Percentiles rank a stretch among this genome's conserved stretches.
Conservation (phyloP, 2,113 vertebrate genomes). For the Cephalopterus ornatus region DNA sequence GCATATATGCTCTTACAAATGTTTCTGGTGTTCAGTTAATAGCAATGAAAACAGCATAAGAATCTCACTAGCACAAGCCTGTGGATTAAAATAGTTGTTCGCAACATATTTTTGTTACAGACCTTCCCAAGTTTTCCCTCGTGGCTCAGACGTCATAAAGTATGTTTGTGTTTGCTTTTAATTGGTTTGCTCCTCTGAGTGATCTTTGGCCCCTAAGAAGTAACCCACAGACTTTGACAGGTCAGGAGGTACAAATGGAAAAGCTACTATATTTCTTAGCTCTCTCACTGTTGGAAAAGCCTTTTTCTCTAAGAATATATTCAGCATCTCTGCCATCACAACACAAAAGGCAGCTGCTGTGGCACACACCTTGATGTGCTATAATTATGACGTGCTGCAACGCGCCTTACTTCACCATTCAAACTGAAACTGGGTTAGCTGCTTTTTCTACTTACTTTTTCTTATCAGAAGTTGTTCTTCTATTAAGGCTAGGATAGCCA, state of each 20-base stretch:
- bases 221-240: neutral
- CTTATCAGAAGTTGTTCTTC: constrained; percentile 8
- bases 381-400: neutral
- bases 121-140: neutral
- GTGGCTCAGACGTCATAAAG: neutral
- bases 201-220: neutral
- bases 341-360: neutral
- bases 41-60: neutral
- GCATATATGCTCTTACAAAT: neutral
- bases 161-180: neutral
- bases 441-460: constrained; percentile 30
- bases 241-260: neutral
- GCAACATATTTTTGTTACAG: neutral
- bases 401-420: constrained; percentile 10
- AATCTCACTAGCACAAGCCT: neutral
- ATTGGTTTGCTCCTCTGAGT: neutral
- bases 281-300: neutral
- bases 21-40: neutral
- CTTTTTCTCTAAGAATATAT: neutral
- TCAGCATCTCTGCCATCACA: neutral
- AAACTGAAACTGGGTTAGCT: constrained; percentile 26
- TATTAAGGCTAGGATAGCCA: constrained; percentile 23
- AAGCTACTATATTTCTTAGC: neutral
- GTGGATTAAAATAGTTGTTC: neutral
- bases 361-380: neutral